Base-by-base conservation (phyloP, 2,113 vertebrate species). In the Dicaeum eximium region DNA sequence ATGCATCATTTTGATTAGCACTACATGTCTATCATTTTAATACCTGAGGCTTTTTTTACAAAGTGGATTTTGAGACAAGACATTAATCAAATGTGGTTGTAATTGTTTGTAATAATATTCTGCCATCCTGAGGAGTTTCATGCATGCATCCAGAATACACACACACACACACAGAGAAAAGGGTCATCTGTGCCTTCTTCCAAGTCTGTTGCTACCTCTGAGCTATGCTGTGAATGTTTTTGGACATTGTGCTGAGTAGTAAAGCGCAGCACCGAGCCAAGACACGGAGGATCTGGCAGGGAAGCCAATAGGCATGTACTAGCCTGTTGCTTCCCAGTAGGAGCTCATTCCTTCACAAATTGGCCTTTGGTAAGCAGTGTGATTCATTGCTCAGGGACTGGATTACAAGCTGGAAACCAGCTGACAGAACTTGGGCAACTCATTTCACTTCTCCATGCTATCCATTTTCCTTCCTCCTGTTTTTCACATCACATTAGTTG, bases 281-380 rank as follows among this genome's bases (percentile, higher is more conserved):
- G 92, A 70, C 75, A 86, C 18, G 4, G 42, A 86, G 78, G 79
- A 92, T 86, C 92, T 96, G 92, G 88, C 95, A 96, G 79, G 28
- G 50, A 92, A 88, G 88, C 70, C 90, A 90, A 82, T 65, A 94
- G 85, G 90, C 95, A 88, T 95, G 93, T 80, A 90, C 37, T 8
- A 94, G 92, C 96, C 95, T 94, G 93, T 94, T 96, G 90, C 93
- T 93, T 94, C 95, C 50, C 88, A 82, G 90, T 82, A 93, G 96
- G 95, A 93, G 93, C 45, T 94, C 92, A 72, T 96, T 90, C 95
- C 92, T 93, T 82, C 95, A 93, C 90, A 94, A 92, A 96, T 85
- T 96, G 85, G 90, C 90, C 94, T 94, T 94, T 75, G 75, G 95
- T 95, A 95, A 93, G 86, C 88, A 66, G 75, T 70, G 54, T 92